Evolutionary conservation across 2,888 invertebrate genomes (phyloP), one percentile per base, ranked within the genome.

Genomic region (Nemotelus pantherinus): DNA sequence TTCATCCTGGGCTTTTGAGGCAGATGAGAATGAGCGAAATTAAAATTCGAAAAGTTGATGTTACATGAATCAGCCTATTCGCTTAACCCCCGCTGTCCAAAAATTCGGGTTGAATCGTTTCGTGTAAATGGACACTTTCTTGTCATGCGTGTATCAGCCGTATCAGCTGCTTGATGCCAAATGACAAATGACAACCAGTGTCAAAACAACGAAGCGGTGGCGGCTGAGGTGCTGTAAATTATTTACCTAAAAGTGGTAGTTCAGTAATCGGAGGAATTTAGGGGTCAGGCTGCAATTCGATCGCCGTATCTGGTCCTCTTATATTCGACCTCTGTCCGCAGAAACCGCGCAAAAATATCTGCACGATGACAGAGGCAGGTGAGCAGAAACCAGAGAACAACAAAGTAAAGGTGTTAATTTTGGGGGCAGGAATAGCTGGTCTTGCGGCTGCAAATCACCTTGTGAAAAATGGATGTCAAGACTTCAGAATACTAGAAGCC

Each of bases 361-460:
- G 3, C 78, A 75, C 48, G 60, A 78, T 78, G 78, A 77, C 65
- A n/a, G 78, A 78, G 10, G 48, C 67, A 48, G 67, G 67, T 10
- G 65, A 58, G 43, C 58, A 48, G 44, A 75, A 75, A 41, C 53
- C 58, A 45, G 68, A 57, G 2, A 55, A 41, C 41, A 57, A 48
- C n/a, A 77, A 77, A 77, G 77, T 77, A 60, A 93, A 94, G 89
- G 90, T 95, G 81, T 88, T 95, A 82, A 95, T 95, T 83, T 90
- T 96, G 83, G 96, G 96, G 68, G 95, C 92, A 82, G 96, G 96
- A 64, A 85, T 87, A 85, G 94, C 95, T 80, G 96, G 96, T 64
- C 88, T 96, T 74, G 92, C 95, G 68, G 95, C 95, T 77, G 95
- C 95, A 72, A 93, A 93, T 88, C 92, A 94, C 86, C 89, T 96